Percentiles rank a stretch among this genome's conserved stretches.
Evolutionary conservation across 2,797 vertebrate genomes (phyloP).

Genomic region (Syngnathus acus): DNA sequence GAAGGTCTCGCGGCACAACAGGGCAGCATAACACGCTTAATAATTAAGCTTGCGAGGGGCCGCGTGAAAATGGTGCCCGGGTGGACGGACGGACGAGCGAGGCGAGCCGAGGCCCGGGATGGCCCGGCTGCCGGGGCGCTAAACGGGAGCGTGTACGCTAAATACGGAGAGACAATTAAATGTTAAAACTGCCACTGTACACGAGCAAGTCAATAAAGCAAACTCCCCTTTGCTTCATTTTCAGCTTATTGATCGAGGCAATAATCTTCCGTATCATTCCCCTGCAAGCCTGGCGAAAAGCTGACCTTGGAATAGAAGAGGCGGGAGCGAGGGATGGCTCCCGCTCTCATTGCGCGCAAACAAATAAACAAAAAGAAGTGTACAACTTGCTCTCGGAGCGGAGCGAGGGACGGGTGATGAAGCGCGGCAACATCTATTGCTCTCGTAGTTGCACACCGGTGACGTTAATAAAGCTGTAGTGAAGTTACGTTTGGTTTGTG

Average conservation of each 20-base stretch:
- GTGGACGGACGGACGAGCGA: conserved; percentile 34
- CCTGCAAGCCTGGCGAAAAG: conserved; percentile 73
- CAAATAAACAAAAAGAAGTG: conserved; percentile 23
- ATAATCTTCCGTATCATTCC: conserved; percentile 80
- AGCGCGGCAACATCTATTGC: conserved; percentile 27
- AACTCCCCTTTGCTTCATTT: conserved; percentile 79
- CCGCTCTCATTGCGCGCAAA: conserved; percentile 37
- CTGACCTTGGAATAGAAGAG: conserved; percentile 75
- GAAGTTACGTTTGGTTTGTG: conserved; percentile 15
- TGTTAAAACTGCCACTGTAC: conserved; percentile 78
- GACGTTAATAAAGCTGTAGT: conserved; percentile 30
- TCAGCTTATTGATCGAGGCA: conserved; percentile 78
- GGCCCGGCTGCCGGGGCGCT: conserved; percentile 54
- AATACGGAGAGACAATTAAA: conserved; percentile 79
- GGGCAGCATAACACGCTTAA: conserved; percentile 68
- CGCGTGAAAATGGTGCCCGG: conserved; percentile 64
- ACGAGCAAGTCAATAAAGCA: conserved; percentile 75
- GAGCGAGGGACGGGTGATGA: conserved; percentile 24
- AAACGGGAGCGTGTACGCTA: conserved; percentile 70
- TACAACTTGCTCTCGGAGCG: conserved; percentile 30
- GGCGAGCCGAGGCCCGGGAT: conserved; percentile 46
- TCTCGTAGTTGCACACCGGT: conserved; percentile 47
- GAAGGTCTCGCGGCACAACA: conserved; percentile 60
- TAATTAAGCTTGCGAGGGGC: conserved; percentile 66
- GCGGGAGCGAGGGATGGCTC: conserved; percentile 42